Conservation (phyloP, 2,113 vertebrate genomes). For the Pagrus major region DNA sequence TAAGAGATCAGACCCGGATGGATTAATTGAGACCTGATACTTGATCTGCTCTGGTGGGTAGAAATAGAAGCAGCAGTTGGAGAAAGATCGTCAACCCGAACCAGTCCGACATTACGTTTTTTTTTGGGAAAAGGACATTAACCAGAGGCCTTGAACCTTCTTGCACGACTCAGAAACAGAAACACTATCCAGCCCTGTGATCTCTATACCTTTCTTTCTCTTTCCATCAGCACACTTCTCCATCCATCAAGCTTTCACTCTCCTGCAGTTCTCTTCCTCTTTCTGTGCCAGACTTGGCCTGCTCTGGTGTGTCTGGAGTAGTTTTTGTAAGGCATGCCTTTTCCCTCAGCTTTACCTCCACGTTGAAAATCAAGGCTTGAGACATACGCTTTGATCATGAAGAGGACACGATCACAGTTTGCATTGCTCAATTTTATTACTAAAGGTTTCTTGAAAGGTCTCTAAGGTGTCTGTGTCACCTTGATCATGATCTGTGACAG, state of each 20-base stretch:
- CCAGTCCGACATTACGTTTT: constrained; percentile 35
- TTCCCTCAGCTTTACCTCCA: constrained; percentile 2
- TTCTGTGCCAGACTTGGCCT: constrained; percentile 49
- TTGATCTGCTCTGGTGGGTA: constrained; percentile 46
- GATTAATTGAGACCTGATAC: constrained; percentile 52
- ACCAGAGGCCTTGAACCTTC: constrained; percentile 67
- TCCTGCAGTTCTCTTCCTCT: constrained; percentile 35
- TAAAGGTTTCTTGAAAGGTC: constrained; percentile 13
- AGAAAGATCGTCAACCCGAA: constrained; percentile 44
- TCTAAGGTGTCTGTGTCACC: constrained; percentile 27
- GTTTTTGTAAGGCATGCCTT: constrained; percentile 17
- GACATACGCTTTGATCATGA: constrained; percentile 18
- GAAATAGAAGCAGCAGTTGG: constrained; percentile 46
- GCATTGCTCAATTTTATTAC: constrained; percentile 13
- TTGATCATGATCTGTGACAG: constrained; percentile 33
- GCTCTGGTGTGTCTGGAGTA: constrained; percentile 43
- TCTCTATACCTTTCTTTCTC: constrained; percentile 73
- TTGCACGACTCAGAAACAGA: constrained; percentile 57
- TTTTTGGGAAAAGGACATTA: constrained; percentile 69
- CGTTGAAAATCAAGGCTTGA: neutral
- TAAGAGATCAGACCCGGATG: constrained; percentile 44
- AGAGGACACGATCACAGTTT: constrained; percentile 23
- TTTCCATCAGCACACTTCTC: constrained; percentile 70
- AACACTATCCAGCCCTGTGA: constrained; percentile 76
- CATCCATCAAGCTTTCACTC: constrained; percentile 59